These are phyloP conservation scores for Sclerodermus sp. DNA, from an alignment of 2,888 invertebrate genomes.

Conservation along the genomic window DNA sequence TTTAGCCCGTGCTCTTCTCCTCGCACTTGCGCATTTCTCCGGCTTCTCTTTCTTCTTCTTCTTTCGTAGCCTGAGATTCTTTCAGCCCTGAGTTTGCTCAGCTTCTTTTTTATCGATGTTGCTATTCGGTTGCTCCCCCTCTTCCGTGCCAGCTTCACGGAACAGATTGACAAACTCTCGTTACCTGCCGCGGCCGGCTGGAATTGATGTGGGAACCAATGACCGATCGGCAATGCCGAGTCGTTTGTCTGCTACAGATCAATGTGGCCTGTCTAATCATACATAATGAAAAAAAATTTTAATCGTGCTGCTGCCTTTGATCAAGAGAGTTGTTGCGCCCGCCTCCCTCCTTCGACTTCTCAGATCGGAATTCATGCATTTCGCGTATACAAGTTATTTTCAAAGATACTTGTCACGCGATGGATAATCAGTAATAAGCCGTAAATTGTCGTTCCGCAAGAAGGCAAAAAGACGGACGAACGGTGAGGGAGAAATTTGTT, in stretches of 20 bases:
- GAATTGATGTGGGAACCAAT: slow-evolving; percentile 40
- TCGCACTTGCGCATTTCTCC: background rate
- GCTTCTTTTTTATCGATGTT: slow-evolving; percentile 21
- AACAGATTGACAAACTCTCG: slow-evolving; percentile 30
- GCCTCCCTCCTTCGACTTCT: no score
- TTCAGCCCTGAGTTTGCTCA: slow-evolving; percentile 3
- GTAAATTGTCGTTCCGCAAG: no score
- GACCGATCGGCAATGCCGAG: background rate
- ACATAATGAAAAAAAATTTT: slow-evolving; percentile 9
- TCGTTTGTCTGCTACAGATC: slow-evolving; percentile 14
- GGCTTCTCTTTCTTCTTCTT: slow-evolving; percentile 4
- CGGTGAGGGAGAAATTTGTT: no score
- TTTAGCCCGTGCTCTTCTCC: no score
- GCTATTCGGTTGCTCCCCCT: slow-evolving; percentile 8
- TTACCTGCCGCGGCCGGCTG: slow-evolving; percentile 12
- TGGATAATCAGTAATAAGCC: no score
- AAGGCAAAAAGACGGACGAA: no score
- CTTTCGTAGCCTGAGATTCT: no score
- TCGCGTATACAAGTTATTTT: no score
- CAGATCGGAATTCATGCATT: no score
- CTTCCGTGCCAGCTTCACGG: slow-evolving; percentile 12
- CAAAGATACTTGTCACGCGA: no score
- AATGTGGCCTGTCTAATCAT: slow-evolving; percentile 14
- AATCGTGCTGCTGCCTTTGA: no score
- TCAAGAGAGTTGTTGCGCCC: slow-evolving; percentile 3